Evolutionary conservation across 2,888 invertebrate species (phyloP), one percentile per base, ranked within the genome.

Genomic region (Nesidiocoris tenuis): DNA sequence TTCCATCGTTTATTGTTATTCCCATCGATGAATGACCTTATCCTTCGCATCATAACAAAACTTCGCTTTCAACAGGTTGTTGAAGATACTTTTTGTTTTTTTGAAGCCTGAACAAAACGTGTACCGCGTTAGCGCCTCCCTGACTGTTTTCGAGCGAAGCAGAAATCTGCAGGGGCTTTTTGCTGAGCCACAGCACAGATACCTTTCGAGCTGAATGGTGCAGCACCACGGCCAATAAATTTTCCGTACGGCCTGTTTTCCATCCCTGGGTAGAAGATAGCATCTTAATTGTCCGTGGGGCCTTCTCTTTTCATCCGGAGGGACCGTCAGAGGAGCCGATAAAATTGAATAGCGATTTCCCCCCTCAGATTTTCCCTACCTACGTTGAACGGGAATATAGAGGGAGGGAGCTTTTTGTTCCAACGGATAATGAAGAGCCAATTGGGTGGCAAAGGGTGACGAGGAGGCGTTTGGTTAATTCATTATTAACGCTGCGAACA

Each of bases 331-430:
- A 39, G 39, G 39, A 12, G 12, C 57, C 70, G 70, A 70, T 70
- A 70, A 70, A 70, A 70, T 70, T 70, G 70, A 70, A 70, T 70
- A 70, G 59, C 70, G 70, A 70, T 70, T 57, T 59, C 25, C 70
- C 54, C 7, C 25, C 39, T 39, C 39, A 39, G 39, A 39, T 39
- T 39, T 12, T 39, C 39, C 39, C 39, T 7, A 39, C 39, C 39
- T 39, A 39, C 39, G 39, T 12, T 39, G 39, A 39, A 39, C 12
- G 12, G 39, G n/a, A n/a, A 39, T 39, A 39, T 39, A 7, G 39
- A 39, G 39, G 39, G 39, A 39, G 39, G 39, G 39, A 70, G 23
- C 59, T 70, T 70, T 70, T 70, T 68, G 68, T 59, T 23, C 21
- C 2, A 39, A 21, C 18, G 17, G 70, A 70, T 70, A 70, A 70